Conservation (phyloP, 2,888 invertebrate species). For the Drosophila macrospina region DNA sequence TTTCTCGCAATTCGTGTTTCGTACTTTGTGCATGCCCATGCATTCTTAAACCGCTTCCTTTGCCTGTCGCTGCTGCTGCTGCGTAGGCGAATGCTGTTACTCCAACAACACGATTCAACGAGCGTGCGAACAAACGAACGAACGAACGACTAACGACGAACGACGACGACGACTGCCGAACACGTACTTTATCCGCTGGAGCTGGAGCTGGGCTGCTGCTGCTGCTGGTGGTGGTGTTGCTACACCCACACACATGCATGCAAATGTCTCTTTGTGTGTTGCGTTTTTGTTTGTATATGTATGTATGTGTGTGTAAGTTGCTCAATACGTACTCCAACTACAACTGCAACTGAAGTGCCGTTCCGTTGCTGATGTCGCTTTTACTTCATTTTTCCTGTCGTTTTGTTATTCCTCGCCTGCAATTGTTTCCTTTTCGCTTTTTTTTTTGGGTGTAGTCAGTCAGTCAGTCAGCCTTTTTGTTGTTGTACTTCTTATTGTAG, state of each 20-base stretch:
- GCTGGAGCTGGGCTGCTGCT: conserved; percentile 62
- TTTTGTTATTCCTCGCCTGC: conserved; percentile 46
- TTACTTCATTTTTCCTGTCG: conserved; percentile 66
- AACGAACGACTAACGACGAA: conserved; percentile 40
- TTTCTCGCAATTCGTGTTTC: conserved; percentile 43
- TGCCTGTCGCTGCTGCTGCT: conserved; percentile 56
- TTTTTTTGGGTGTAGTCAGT: conserved; percentile 59
- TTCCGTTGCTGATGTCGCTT: conserved; percentile 49
- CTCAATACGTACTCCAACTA: conserved; percentile 50
- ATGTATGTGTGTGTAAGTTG: conserved; percentile 29
- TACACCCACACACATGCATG: conserved; percentile 69
- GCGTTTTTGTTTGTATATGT: conserved; percentile 19
- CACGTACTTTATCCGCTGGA: conserved; percentile 62
- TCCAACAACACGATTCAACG: conserved; percentile 44
- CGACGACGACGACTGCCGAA: conserved; percentile 49
- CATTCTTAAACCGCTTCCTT: conserved; percentile 68
- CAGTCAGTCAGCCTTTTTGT: conserved; percentile 49
- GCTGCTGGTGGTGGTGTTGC: conserved; percentile 35
- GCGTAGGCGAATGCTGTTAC: conserved; percentile 75
- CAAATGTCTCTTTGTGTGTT: conserved; percentile 54
- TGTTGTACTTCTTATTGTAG: conserved; percentile 35
- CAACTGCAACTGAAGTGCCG: conserved; percentile 65
- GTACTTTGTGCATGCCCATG: conserved; percentile 60
- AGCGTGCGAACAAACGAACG: conserved; percentile 42
- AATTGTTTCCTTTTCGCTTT: conserved; percentile 38